Percentiles rank a stretch among this genome's conserved stretches.
Conservation (phyloP, 1,140 invertebrate species). For the Pseudomyrmex gracilis region DNA sequence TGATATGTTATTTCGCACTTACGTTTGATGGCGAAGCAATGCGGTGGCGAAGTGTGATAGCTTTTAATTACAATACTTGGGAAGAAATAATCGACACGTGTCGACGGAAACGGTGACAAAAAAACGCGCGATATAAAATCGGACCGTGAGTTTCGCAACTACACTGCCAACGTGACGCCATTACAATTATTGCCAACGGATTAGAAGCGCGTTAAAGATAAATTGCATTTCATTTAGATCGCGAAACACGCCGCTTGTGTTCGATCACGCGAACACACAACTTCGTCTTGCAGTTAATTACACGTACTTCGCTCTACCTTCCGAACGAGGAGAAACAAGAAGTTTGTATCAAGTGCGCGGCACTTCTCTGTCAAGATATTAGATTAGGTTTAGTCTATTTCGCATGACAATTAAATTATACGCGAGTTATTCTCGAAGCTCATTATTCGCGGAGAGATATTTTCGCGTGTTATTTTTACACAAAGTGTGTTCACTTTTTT, state of each 20-base stretch:
- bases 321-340: conserved; percentile 3
- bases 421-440: conserved; percentile 20
- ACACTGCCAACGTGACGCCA: conserved; percentile 40
- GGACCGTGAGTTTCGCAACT: conserved; percentile 13
- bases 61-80: conserved; percentile 34
- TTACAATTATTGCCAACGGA: conserved; percentile 40
- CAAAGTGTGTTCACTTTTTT: not conserved
- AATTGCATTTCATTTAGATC: conserved; percentile 58
- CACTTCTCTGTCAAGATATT: conserved; percentile 37
- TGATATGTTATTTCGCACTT: conserved; percentile 2
- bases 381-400: conserved; percentile 40
- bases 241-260: conserved; percentile 14
- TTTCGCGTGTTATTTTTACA: conserved; percentile 34
- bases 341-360: conserved; percentile 8
- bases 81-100: conserved; percentile 26
- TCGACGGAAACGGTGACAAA: conserved; percentile 37
- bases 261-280: conserved; percentile 35
- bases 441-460: not conserved
- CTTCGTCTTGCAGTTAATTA: conserved; percentile 32
- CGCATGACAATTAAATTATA: conserved; percentile 49
- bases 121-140: conserved; percentile 18
- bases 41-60: conserved; percentile 14
- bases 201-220: conserved; percentile 38
- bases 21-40: conserved; percentile 1
- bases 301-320: conserved; percentile 21